phyloP scores from a whole-genome alignment of 2,888 invertebrate genomes.

The Folsomia manolachei region DNA sequence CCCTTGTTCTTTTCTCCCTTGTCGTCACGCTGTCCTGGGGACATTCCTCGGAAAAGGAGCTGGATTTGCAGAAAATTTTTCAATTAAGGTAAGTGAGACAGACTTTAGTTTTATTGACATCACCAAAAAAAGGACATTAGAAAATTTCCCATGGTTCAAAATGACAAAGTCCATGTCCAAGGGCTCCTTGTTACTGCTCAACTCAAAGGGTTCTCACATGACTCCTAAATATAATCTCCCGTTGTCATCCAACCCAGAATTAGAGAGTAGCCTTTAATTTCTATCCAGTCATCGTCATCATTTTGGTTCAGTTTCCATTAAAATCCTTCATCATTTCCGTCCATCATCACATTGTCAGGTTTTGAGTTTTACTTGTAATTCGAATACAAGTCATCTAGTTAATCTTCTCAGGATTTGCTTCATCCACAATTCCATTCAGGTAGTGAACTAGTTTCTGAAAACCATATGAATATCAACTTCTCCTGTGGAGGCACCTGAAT shows the following conservation, averaged over 20 bases:
- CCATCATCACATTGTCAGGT: too few species aligned
- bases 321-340: neutral
- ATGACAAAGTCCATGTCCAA: neutral
- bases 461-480: too few species aligned
- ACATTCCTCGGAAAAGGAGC: conserved; percentile 37
- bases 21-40: conserved; percentile 11
- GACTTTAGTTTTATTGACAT: too few species aligned
- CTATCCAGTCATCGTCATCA: neutral
- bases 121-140: too few species aligned
- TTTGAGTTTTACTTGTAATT: too few species aligned
- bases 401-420: too few species aligned
- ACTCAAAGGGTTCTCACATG: neutral
- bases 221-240: neutral
- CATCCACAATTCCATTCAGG: too few species aligned
- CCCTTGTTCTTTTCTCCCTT: conserved; percentile 13
- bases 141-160: too few species aligned
- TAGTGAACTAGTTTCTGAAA: too few species aligned
- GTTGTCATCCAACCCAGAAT: neutral
- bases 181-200: neutral
- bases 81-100: conserved; percentile 49
- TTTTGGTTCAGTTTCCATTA: neutral
- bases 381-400: too few species aligned
- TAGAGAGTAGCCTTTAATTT: neutral
- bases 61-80: conserved; percentile 49
- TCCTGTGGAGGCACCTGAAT: too few species aligned